Evolutionary conservation across 2,113 vertebrate species (phyloP), one percentile per base, ranked within the genome.

Genomic region (Pseudorhombus dupliciocellatus): DNA sequence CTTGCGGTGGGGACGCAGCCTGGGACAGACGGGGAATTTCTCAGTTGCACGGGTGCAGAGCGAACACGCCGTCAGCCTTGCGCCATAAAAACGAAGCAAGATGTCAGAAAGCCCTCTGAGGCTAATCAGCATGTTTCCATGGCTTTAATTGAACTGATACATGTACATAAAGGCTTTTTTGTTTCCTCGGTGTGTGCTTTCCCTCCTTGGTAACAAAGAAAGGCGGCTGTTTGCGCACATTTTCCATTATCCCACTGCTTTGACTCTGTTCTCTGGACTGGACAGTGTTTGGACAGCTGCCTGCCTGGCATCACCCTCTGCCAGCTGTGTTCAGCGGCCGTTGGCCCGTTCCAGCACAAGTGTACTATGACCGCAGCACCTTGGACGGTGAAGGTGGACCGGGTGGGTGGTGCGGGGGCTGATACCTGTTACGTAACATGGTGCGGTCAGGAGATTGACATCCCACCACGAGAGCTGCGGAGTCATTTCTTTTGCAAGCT

Each of bases 241-340:
- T 81, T 90, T 90, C 89, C 88, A 90, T 91, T 55, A 83, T 89
- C 54, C 56, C 67, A 73, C 51, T 34, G 66, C 77, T 86, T 64
- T 67, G 63, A 50, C 75, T 65, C 51, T 58, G 65, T 66, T 74
- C 68, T 68, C 20, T 63, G 60, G 77, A 78, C 59, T 26, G 78
- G 77, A 75, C 77, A 68, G 70, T 93, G 91, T 93, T 93, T 94
- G 85, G 90, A 92, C 91, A 94, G 91, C 91, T 92, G 88, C 83
- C 79, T 77, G 74, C 80, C 80, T 88, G 79, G 80, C 89, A 88
- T 78, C 70, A 62, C 65, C 76, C 51, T 70, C 77, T 64, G 71
- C 65, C 82, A 75, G 75, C 83, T 55, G 51, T 64, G 61, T 66
- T 65, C 62, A 64, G 61, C 15, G 60, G 65, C 73, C 48, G 48